These are phyloP conservation scores for Tachina lurida DNA, from an alignment of 2,888 invertebrate genomes.

Conservation along the genomic window DNA sequence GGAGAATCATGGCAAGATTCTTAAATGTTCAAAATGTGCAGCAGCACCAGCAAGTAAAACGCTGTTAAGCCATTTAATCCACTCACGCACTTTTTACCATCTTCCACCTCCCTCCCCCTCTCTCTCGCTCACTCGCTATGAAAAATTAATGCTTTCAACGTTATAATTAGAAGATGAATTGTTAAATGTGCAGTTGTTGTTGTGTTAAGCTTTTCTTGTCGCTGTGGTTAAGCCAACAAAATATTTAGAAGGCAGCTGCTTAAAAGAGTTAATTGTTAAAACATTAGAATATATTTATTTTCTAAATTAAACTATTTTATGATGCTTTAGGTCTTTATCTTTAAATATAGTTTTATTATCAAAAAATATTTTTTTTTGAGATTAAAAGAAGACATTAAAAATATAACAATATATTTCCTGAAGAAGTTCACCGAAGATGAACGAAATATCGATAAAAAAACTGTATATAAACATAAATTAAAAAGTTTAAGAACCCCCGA, in stretches of 20 bases:
- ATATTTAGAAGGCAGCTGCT: slow-evolving; percentile 8
- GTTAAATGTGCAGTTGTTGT: slow-evolving; percentile 61
- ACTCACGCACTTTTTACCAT: slow-evolving; percentile 66
- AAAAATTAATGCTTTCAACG: slow-evolving; percentile 81
- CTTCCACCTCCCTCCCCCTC: not conserved
- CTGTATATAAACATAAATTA: too few species aligned
- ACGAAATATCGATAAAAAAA: too few species aligned
- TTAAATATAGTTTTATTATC: too few species aligned
- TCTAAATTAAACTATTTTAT: too few species aligned
- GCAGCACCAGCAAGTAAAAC: slow-evolving; percentile 36
- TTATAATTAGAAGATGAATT: slow-evolving; percentile 82
- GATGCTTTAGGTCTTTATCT: too few species aligned
- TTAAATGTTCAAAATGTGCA: not conserved
- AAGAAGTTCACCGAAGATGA: too few species aligned
- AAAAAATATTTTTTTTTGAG: too few species aligned
- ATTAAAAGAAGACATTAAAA: too few species aligned
- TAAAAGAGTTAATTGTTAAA: slow-evolving; percentile 8
- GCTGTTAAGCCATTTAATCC: slow-evolving; percentile 63
- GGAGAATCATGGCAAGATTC: not conserved
- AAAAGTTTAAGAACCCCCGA: too few species aligned
- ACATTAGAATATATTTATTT: too few species aligned
- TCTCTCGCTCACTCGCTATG: slow-evolving; percentile 68
- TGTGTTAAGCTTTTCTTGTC: not conserved
- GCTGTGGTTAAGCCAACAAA: not conserved
- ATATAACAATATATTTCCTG: too few species aligned